Evolutionary conservation across 2,113 vertebrate species (phyloP).

Genomic region (Colossoma macropomum): DNA sequence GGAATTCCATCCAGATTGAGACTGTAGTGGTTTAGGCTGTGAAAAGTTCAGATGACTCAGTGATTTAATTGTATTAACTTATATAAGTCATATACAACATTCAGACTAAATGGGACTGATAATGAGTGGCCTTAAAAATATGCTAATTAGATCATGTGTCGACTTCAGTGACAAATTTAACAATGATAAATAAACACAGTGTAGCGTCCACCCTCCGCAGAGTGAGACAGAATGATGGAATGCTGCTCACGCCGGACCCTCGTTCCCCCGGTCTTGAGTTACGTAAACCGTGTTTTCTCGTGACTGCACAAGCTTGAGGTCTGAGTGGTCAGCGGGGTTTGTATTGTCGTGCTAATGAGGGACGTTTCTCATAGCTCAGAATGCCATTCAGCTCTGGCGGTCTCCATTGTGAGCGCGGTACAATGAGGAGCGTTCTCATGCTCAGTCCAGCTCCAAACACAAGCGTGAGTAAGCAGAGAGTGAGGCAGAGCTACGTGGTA

Average conservation of each 20-base stretch:
- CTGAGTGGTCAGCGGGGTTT: conserved; percentile 40
- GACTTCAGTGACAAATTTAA: neutral
- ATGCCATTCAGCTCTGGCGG: conserved; percentile 48
- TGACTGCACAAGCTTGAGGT: conserved; percentile 39
- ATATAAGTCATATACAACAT: neutral
- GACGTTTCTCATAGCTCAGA: conserved; percentile 43
- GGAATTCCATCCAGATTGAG: no score
- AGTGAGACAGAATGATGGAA: neutral
- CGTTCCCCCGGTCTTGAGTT: conserved; percentile 22
- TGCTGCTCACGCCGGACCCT: neutral
- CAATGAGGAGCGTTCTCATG: conserved; percentile 54
- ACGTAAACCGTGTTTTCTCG: conserved; percentile 40
- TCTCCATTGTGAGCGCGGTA: conserved; percentile 41
- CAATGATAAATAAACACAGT: no score
- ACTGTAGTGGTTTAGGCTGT: no score
- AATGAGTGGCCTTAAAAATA: neutral
- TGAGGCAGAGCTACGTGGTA: conserved; percentile 41
- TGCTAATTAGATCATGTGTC: neutral
- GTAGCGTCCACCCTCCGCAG: neutral
- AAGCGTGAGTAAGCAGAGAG: conserved; percentile 39
- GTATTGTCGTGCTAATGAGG: conserved; percentile 54
- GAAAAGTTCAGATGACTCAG: no score
- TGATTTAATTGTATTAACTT: no score
- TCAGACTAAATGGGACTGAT: neutral
- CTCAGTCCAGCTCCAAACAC: conserved; percentile 25